Percentiles rank a stretch among this genome's conserved stretches.
Conservation (phyloP, 2,888 invertebrate genomes). For the Pediacus dermestoides region DNA sequence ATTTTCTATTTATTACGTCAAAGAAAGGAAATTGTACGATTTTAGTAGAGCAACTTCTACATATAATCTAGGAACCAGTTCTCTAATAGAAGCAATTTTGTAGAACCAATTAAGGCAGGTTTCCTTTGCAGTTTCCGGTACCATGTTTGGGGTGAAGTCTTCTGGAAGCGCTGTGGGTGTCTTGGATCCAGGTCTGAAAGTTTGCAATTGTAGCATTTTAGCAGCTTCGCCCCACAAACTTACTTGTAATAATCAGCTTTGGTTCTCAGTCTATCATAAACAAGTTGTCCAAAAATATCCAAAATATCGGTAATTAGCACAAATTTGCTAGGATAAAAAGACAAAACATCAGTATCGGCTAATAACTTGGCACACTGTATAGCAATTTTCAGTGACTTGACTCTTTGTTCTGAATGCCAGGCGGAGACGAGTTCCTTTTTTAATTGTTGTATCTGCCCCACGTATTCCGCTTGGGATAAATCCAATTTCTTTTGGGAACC, state of each 20-base stretch:
- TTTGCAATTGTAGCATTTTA: neutral
- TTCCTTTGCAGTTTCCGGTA: constrained; percentile 86
- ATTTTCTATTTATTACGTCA: too few species aligned
- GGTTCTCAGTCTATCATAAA: constrained; percentile 75
- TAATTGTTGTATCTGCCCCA: constrained; percentile 82
- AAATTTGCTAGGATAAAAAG: constrained; percentile 98
- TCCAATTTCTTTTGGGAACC: constrained; percentile 81
- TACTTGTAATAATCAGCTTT: constrained; percentile 62
- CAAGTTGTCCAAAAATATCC: constrained; percentile 89
- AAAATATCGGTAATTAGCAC: constrained; percentile 93
- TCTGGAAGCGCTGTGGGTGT: constrained; percentile 54
- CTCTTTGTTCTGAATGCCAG: constrained; percentile 92
- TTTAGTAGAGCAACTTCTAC: constrained; percentile 91
- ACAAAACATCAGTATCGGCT: constrained; percentile 82
- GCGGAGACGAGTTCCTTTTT: constrained; percentile 86
- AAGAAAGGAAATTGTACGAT: constrained; percentile 81
- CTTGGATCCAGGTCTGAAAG: constrained; percentile 55
- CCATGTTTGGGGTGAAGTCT: constrained; percentile 73
- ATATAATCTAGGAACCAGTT: constrained; percentile 88
- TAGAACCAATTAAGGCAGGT: constrained; percentile 99
- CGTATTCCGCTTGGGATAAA: constrained; percentile 76
- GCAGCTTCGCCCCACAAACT: constrained; percentile 12
- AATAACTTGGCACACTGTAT: constrained; percentile 95
- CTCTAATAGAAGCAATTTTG: constrained; percentile 96
- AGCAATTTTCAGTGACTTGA: constrained; percentile 92